Conservation (phyloP, 2,113 vertebrate species). For the Xiphophorus maculatus region DNA sequence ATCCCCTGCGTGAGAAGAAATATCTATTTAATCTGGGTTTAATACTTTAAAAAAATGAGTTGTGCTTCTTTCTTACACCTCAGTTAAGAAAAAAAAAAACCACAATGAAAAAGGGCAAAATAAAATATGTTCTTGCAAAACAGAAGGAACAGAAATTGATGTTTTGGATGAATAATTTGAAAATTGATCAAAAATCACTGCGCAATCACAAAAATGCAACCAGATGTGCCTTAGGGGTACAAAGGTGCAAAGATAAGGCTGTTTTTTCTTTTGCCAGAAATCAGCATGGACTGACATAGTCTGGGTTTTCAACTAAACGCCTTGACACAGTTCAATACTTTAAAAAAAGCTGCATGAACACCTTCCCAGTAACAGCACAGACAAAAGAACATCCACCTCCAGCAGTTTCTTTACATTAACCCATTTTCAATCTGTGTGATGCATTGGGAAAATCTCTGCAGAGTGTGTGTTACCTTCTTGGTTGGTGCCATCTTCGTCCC, state of each 20-base stretch:
- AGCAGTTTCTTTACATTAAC: background rate
- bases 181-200: background rate
- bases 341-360: background rate
- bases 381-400: background rate
- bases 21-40: background rate
- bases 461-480: constrained; percentile 52
- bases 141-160: background rate
- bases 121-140: background rate
- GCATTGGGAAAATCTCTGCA: background rate
- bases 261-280: background rate
- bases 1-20: constrained; percentile 50
- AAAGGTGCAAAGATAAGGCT: constrained; percentile 53
- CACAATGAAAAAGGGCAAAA: background rate
- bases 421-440: background rate
- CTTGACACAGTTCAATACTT: background rate
- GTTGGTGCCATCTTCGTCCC: constrained; percentile 49
- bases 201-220: background rate
- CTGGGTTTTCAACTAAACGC: constrained; percentile 17
- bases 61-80: background rate
- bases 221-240: constrained; percentile 16
- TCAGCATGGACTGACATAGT: constrained; percentile 9
- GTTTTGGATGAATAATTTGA: background rate
- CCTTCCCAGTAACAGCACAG: background rate
- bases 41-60: background rate
- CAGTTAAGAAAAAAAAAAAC: background rate